Evolutionary conservation across 2,888 invertebrate genomes (phyloP).

Genomic region (Electrophaes corylata): DNA sequence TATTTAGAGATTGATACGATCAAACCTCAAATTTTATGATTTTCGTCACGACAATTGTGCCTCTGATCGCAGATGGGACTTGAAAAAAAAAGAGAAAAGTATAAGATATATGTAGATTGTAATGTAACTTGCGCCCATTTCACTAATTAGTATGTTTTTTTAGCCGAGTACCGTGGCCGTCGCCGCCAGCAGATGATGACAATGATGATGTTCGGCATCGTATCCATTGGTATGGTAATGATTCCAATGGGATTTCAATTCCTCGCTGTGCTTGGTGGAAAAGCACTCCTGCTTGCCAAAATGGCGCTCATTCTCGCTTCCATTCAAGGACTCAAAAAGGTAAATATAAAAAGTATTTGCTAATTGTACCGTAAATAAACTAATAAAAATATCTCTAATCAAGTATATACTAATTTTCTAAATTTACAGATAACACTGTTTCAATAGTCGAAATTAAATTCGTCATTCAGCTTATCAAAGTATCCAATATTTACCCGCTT

Average conservation of each 20-base stretch:
- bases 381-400: neutral
- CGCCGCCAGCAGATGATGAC: constrained; percentile 88
- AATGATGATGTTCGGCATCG: constrained; percentile 91
- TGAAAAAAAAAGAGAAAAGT: too few relatives aligned
- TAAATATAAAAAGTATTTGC: constrained; percentile 47
- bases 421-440: constrained; percentile 12
- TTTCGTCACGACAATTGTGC: too few relatives aligned
- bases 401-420: constrained; percentile 12
- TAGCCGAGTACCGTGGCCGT: constrained; percentile 81
- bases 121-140: too few relatives aligned
- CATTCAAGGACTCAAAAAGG: constrained; percentile 91
- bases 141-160: too few relatives aligned
- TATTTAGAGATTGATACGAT: too few relatives aligned
- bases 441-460: constrained; percentile 5
- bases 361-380: neutral
- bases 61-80: too few relatives aligned
- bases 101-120: too few relatives aligned
- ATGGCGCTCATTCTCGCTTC: constrained; percentile 92
- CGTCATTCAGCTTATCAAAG: constrained; percentile 8
- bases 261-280: constrained; percentile 91
- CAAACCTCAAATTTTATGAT: too few relatives aligned
- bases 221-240: constrained; percentile 90
- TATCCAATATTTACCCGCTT: constrained; percentile 1
- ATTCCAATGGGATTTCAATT: constrained; percentile 94
- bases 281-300: constrained; percentile 91